Evolutionary conservation across 2,113 vertebrate genomes (phyloP).

Genomic region (Pao palembangensis): DNA sequence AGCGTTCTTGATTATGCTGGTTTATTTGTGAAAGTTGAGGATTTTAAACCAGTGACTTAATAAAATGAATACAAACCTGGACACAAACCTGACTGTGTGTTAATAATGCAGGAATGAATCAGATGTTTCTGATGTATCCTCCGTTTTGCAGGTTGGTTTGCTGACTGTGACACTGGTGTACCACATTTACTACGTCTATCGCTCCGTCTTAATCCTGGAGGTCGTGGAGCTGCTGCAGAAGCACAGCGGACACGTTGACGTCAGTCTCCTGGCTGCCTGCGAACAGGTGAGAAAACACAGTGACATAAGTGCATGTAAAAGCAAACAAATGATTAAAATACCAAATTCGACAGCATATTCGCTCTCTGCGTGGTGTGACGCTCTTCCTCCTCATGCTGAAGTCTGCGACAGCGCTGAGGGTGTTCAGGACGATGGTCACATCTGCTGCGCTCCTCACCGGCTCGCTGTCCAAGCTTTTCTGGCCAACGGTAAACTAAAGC

Average conservation of each 20-base stretch:
- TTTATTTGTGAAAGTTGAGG: not conserved
- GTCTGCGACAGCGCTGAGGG: slow-evolving; percentile 45
- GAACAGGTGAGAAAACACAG: slow-evolving; percentile 70
- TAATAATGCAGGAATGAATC: not conserved
- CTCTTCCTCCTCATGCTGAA: slow-evolving; percentile 72
- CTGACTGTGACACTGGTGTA: slow-evolving; percentile 47
- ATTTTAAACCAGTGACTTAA: not conserved
- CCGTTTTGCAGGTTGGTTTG: slow-evolving; percentile 55
- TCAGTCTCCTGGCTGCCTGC: slow-evolving; percentile 57
- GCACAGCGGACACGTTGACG: slow-evolving; percentile 57
- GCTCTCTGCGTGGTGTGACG: slow-evolving; percentile 61
- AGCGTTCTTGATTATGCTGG: not conserved
- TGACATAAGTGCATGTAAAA: not conserved
- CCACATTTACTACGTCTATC: slow-evolving; percentile 50
- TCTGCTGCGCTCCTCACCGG: slow-evolving; percentile 23
- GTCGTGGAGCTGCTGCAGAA: slow-evolving; percentile 63
- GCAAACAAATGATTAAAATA: not conserved
- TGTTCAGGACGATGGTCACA: slow-evolving; percentile 24
- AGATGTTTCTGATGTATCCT: not conserved
- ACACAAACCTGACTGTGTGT: not conserved
- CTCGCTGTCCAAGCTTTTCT: slow-evolving; percentile 42
- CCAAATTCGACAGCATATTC: slow-evolving; percentile 44
- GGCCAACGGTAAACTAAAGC: slow-evolving; percentile 58
- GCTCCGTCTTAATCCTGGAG: slow-evolving; percentile 49
- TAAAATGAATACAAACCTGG: not conserved